A percentile compares a stretch with the other conserved stretches of the same genome.
Conservation (phyloP, 2,888 invertebrate species). For the Drosophila birchii region DNA sequence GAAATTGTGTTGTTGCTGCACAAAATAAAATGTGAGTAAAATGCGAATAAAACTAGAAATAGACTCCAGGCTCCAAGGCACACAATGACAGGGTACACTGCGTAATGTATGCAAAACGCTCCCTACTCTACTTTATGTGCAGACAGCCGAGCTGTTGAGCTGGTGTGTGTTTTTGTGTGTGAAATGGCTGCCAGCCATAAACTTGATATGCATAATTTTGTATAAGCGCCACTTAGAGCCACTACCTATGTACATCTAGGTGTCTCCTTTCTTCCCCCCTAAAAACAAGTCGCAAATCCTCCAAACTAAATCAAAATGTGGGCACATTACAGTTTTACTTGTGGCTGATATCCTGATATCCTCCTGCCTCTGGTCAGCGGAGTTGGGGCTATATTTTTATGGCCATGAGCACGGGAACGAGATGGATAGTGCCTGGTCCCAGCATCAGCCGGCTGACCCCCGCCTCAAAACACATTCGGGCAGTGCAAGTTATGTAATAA, state of each 20-base stretch:
- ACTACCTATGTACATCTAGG: constrained; percentile 3
- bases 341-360: constrained; percentile 10
- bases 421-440: constrained; percentile 34
- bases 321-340: constrained; percentile 61
- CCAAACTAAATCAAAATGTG: constrained; percentile 63
- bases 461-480: constrained; percentile 1
- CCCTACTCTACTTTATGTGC: constrained; percentile 19
- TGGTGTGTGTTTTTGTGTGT: constrained; percentile 28
- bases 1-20: constrained; percentile 49
- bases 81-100: constrained; percentile 55
- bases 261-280: neutral
- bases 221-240: constrained; percentile 63
- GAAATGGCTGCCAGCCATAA: constrained; percentile 59
- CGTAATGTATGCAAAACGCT: constrained; percentile 72
- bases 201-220: constrained; percentile 76
- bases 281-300: constrained; percentile 10
- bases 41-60: constrained; percentile 27
- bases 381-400: constrained; percentile 56
- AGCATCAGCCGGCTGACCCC: constrained; percentile 23
- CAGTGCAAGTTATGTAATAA: constrained; percentile 71
- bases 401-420: constrained; percentile 47
- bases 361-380: constrained; percentile 11
- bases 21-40: constrained; percentile 57
- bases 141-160: constrained; percentile 25
- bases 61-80: constrained; percentile 20